phyloP scores from a whole-genome alignment of 2,113 vertebrate species.

The Daboia siamensis region DNA sequence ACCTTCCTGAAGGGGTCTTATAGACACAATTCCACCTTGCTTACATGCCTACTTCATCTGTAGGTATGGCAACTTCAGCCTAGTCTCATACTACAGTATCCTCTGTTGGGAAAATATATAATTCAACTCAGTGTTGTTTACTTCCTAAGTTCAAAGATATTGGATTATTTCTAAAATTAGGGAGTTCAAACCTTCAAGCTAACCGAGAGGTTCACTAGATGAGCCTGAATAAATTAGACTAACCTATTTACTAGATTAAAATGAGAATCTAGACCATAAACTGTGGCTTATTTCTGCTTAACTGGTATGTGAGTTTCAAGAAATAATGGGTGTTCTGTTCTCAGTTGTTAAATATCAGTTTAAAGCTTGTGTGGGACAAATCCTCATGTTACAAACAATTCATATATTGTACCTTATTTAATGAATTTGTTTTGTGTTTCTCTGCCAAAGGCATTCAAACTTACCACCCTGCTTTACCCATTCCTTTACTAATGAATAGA shows the following conservation, averaged over 20 bases:
- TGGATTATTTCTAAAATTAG: neutral
- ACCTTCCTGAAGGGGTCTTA: no score
- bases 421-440: neutral
- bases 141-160: neutral
- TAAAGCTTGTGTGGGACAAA: neutral
- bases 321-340: neutral
- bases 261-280: neutral
- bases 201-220: neutral
- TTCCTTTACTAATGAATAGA: neutral
- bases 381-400: neutral
- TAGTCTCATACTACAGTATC: neutral
- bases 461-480: neutral
- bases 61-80: no score
- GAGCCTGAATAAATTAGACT: neutral
- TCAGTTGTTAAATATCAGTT: neutral
- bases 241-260: neutral
- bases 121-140: neutral
- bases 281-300: neutral
- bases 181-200: neutral
- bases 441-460: neutral
- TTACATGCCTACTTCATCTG: no score
- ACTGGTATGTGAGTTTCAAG: neutral
- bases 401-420: neutral
- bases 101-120: neutral
- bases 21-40: no score